Evolutionary conservation across 2,888 invertebrate genomes (phyloP), one percentile per base, ranked within the genome.

Genomic region (Lasiommata megera): DNA sequence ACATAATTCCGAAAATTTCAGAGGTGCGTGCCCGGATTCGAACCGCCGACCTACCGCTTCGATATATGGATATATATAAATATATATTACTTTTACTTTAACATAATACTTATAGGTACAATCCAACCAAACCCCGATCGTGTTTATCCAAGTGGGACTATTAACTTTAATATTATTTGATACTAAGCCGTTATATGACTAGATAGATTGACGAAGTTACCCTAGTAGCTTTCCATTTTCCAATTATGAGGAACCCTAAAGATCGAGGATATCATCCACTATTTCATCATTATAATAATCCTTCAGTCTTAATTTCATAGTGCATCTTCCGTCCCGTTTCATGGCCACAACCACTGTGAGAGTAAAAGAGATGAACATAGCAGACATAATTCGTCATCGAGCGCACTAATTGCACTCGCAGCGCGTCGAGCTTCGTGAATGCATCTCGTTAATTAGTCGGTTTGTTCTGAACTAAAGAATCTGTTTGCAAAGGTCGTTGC

Each of bases 391-490:
- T 58, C 60, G 56, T 59, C 54, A 64, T 66, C 68, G 66, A 67
- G 55, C 64, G 54, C 44, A 14, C 16, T 65, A 56, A 65, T 67
- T 72, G 65, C 73, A 54, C 60, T 58, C 72, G 60, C 58, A 63
- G 67, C 41, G 58, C 61, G 63, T 64, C 64, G 70, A 69, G 69
- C 68, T 64, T 64, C 31, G 72, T 76, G 83, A 84, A 81, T 80
- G 74, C 77, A 72, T 73, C 74, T 76, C 79, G 80, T 83, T 86
- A 87, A 87, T 87, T 87, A 86, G 85, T 76, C 79, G 79, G 82
- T 79, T 82, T 86, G 84, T 84, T 85, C 80, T 77, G 68, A 76
- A 79, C 78, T 80, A 79, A 79, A 86, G 81, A 76, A 76, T 72
- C 69, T 71, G 70, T 61, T 70, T 63, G 44, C 50, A 57, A 44